A percentile compares a stretch with the other conserved stretches of the same genome.
phyloP scores from a whole-genome alignment of 2,797 vertebrate species.

The Naso thynnoides region DNA sequence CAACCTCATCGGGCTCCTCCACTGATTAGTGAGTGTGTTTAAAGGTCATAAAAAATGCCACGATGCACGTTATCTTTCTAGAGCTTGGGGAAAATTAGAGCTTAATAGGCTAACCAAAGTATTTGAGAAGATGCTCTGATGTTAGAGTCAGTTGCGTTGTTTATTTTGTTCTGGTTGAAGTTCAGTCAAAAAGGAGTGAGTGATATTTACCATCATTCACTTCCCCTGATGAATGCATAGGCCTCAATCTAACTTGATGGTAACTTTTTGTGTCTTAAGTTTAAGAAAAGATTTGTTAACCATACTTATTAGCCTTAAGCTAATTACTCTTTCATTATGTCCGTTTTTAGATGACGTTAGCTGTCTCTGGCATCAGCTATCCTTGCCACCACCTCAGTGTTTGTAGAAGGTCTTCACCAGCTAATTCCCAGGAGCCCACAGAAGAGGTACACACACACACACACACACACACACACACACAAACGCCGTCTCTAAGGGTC shows the following conservation, averaged over 20 bases:
- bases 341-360: conserved; percentile 92
- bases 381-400: conserved; percentile 98
- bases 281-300: neutral
- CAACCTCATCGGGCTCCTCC: conserved; percentile 42
- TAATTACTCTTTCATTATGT: conserved; percentile 23
- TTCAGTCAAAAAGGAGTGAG: neutral
- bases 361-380: conserved; percentile 92
- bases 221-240: neutral
- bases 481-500: neutral
- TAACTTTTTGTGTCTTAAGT: neutral
- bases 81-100: neutral
- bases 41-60: conserved; percentile 25
- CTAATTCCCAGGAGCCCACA: conserved; percentile 91
- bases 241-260: neutral
- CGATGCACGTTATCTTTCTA: neutral
- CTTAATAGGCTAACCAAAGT: neutral
- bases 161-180: conserved; percentile 7
- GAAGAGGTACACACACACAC: conserved; percentile 88
- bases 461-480: conserved; percentile 34
- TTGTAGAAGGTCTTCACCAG: conserved; percentile 93
- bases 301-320: neutral
- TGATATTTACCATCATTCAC: neutral
- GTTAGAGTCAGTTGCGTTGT: neutral
- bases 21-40: conserved; percentile 45
- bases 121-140: conserved; percentile 1